Evolutionary conservation across 2,888 invertebrate species (phyloP).

Genomic region (Dysmachus trigonus): DNA sequence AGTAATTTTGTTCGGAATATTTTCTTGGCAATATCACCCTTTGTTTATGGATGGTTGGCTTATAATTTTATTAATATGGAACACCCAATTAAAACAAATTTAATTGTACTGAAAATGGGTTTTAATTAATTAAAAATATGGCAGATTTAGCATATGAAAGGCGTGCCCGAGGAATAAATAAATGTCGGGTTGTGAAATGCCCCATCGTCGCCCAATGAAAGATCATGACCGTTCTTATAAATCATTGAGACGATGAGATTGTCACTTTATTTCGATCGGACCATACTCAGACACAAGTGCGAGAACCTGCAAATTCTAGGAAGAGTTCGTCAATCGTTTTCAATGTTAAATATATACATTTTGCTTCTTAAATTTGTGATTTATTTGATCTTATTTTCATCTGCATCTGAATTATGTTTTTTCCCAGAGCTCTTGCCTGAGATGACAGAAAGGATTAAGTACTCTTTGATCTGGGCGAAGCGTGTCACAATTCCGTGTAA

Average conservation of each 20-base stretch:
- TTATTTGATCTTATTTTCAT: slow-evolving; percentile 8
- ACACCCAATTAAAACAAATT: not conserved
- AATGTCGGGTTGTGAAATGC: not conserved
- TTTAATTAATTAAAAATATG: not conserved
- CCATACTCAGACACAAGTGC: not conserved
- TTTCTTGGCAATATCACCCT: not conserved
- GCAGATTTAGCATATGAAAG: not conserved
- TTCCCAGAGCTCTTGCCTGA: not conserved
- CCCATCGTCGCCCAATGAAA: not conserved
- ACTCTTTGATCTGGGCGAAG: slow-evolving; percentile 7
- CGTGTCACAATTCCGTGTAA: slow-evolving; percentile 19
- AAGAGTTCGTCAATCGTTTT: slow-evolving; percentile 12
- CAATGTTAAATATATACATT: not conserved
- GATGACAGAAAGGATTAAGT: slow-evolving; percentile 7
- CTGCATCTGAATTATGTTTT: slow-evolving; percentile 4
- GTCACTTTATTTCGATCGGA: not conserved
- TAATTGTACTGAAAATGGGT: not conserved
- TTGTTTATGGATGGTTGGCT: not conserved
- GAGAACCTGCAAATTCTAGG: slow-evolving; percentile 24
- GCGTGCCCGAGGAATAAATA: not conserved
- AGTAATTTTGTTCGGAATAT: not conserved
- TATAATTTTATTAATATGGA: not conserved
- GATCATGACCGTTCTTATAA: not conserved
- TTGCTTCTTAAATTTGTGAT: slow-evolving; percentile 6
- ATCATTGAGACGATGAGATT: not conserved